Evolutionary conservation across 2,113 vertebrate species (phyloP).

Genomic region (Proterorhinus semilunaris): DNA sequence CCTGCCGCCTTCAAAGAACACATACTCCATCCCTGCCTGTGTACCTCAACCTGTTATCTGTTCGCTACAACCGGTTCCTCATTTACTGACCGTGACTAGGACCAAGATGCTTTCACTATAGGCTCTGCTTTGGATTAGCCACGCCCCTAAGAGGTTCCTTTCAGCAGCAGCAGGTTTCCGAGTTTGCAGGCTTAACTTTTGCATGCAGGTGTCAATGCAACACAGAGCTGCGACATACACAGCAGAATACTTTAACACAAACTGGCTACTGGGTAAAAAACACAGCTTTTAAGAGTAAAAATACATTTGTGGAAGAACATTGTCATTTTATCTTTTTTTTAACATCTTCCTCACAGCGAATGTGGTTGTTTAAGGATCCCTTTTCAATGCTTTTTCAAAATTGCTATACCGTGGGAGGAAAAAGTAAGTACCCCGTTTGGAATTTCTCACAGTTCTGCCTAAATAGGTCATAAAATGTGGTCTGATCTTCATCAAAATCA

Average conservation of each 20-base stretch:
- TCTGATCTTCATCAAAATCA: too few relatives aligned
- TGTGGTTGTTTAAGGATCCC: too few relatives aligned
- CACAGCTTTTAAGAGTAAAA: too few relatives aligned
- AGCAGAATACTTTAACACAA: conserved; percentile 31
- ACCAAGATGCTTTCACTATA: conserved; percentile 16
- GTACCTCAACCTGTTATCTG: conserved; percentile 35
- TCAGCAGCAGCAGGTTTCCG: conserved; percentile 9
- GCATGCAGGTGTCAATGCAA: conserved; percentile 41
- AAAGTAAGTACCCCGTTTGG: too few relatives aligned
- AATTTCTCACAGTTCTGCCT: too few relatives aligned
- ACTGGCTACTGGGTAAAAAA: neutral
- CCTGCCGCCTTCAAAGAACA: conserved; percentile 68
- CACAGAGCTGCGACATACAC: conserved; percentile 57
- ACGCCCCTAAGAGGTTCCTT: neutral
- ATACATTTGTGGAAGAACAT: too few relatives aligned
- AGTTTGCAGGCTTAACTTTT: conserved; percentile 25
- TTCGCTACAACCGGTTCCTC: conserved; percentile 53
- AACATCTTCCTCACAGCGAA: too few relatives aligned
- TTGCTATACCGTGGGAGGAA: too few relatives aligned
- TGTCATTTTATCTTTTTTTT: too few relatives aligned
- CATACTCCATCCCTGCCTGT: conserved; percentile 17
- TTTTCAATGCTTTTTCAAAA: too few relatives aligned
- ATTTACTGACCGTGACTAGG: conserved; percentile 49
- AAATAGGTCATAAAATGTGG: too few relatives aligned
- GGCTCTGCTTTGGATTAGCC: neutral